Base-by-base conservation (phyloP, 2,888 invertebrate species). In the Trichogramma dendrolimi region DNA sequence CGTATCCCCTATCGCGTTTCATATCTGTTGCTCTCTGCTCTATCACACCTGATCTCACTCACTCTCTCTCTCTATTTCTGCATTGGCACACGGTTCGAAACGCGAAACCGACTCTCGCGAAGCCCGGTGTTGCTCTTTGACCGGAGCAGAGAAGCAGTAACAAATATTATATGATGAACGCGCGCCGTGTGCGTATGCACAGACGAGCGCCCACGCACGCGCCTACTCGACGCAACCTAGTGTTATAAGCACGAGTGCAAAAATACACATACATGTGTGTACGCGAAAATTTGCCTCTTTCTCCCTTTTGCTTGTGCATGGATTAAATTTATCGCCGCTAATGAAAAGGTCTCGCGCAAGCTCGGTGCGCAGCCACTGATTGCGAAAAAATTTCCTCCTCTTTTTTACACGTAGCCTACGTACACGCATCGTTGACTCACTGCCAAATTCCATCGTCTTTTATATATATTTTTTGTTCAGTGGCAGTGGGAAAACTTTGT, bases 1-100 rank as follows among this genome's bases (percentile, higher is more conserved):
- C 27, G 27, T 27, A 27, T 27, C 27, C 27, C 27, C 27, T 27
- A 71, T 72, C 71, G 65, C 67, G 71, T 72, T 72, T 72, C 71
- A 70, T 71, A 68, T 67, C 67, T 67, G 40, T 43, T 27, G 11
- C 44, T 44, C 11, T n/a, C 44, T 3, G 14, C 40, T 44, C 27
- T 27, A 27, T 27, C 27, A 27, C 27, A 27, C 27, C 27, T 27
- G 27, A 27, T 27, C 27, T 27, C 27, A 2, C 27, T 27, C 27
- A 2, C 27, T 27, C 27, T 27, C 27, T 27, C 27, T 27, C 27
- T 27, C 27, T 27, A 27, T 27, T 27, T 27, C 27, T 27, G 27
- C 27, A 27, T 27, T 27, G 27, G 27, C 27, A 27, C 3, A 27
- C 27, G 27, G 44, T 11, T 14, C 40, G 53, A 39, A 61, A 61